Evolutionary conservation across 2,797 vertebrate species (phyloP), one percentile per base, ranked within the genome.

Genomic region (Tapirus indicus): DNA sequence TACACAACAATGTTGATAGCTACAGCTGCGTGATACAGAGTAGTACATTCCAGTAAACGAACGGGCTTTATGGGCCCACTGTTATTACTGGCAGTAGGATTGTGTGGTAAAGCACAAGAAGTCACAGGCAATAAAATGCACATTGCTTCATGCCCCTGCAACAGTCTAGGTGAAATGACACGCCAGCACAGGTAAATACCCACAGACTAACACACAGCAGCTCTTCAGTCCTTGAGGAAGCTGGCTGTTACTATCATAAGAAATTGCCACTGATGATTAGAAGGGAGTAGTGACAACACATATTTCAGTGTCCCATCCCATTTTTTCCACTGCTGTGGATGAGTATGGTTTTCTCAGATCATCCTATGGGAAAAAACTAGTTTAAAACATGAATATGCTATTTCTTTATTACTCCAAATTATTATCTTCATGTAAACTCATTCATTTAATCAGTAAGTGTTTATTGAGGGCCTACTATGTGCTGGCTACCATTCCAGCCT

Each of bases 51-150:
- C 54, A 79, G 85, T 35, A 88, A 74, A 17, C 2, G n/a, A 95
- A 77, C 25, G 41, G 52, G 56, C 52, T 77, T 47, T 85, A n/a
- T 60, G 7, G 13, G 41, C 32, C 52, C 11, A 10, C n/a, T 78
- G 20, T 88, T 87, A 62, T 78, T 64, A 62, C 29, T 66, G 69
- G 21, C 77, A 93, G 80, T 21, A 72, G 88, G 60, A 84, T 47
- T 89, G 23, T 79, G 35, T 35, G 58, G 83, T 54, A 71, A 96
- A 92, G 62, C 17, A 64, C n/a, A 84, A 20, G 25, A 38, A 83
- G 69, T 93, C 84, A 71, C 58, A 87, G 89, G 52, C 91, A 88
- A 66, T 84, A 60, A 94, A 79, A 75, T 58, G 12, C 60, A 32
- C 23, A 74, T 84, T 60, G 56, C 68, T 94, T 94, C 44, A 52